phyloP scores from a whole-genome alignment of 2,113 vertebrate species.

The Callithrix jacchus region DNA sequence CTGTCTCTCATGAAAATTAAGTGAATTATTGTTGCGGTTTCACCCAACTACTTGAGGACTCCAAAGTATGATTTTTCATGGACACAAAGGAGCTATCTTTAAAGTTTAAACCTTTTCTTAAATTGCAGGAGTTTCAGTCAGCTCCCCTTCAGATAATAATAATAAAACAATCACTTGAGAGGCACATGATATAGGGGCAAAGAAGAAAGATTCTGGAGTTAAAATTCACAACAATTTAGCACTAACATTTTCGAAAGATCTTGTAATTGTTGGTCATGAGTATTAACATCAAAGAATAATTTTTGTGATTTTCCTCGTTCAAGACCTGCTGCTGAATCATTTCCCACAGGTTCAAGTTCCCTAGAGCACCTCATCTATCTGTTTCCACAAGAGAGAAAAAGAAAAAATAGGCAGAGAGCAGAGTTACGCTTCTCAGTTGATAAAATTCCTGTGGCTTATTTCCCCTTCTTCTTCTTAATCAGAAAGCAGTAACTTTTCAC shows the following conservation, averaged over 20 bases:
- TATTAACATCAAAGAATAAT: constrained; percentile 33
- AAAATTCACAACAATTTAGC: not conserved
- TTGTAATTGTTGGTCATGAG: not conserved
- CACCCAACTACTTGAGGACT: not conserved
- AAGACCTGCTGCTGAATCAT: not conserved
- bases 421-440: not conserved
- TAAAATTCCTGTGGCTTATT: not conserved
- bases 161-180: not conserved
- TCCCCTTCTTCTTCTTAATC: not conserved
- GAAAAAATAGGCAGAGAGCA: not conserved
- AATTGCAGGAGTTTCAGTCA: not conserved
- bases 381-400: not conserved
- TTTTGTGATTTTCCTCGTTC: not conserved
- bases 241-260: not conserved
- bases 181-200: not conserved
- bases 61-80: not conserved
- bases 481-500: not conserved
- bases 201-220: not conserved
- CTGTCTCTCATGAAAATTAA: not conserved
- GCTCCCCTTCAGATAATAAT: not conserved
- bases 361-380: not conserved
- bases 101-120: not conserved
- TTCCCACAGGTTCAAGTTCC: not conserved
- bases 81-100: not conserved
- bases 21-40: not conserved